Evolutionary conservation across 2,888 invertebrate genomes (phyloP), one percentile per base, ranked within the genome.

Genomic region (Orthonychiurus folsomi): DNA sequence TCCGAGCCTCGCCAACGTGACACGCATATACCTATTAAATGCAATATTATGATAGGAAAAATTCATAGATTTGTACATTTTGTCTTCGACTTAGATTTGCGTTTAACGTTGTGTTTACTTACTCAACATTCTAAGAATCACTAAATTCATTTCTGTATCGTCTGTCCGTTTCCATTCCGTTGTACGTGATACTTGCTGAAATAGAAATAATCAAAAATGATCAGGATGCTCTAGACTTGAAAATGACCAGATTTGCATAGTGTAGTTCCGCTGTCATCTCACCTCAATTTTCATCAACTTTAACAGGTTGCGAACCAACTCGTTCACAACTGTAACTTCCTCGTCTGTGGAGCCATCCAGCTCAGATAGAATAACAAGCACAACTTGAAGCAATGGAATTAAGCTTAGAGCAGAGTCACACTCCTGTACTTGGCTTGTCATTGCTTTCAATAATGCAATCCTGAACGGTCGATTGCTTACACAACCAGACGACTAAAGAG

Each of bases 331-430:
- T 53, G 59, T 56, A 18, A 65, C 59, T 63, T 73, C 73, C 55
- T 73, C 71, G 1, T 69, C 69, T 5, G 64, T 59, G 3, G 63
- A 60, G 24, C 73, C 73, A 64, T 73, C 73, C 54, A 73, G 63
- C 60, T 73, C 73, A 1, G 70, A 66, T 9, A 73, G 61, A 61
- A 73, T 73, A 1, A 70, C 70, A 20, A 73, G 60, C 21, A 71
- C 50, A 47, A 73, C 73, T 69, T 73, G 73, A 0, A 73, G 59
- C 1, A 73, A 60, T 2, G 73, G 73, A 23, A 73, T 70, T 2
- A 70, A 62, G 26, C 69, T 69, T 21, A 71, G 28, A 1, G 73
- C 70, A 64, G 70, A 67, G 26, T 63, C 62, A 27, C 67, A 69
- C 0, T 57, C 57, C 0, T 65, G 26, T 2, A 73, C 69, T 59